Conservation (phyloP, 2,888 invertebrate genomes). For the Tromatobia lineatoria region DNA sequence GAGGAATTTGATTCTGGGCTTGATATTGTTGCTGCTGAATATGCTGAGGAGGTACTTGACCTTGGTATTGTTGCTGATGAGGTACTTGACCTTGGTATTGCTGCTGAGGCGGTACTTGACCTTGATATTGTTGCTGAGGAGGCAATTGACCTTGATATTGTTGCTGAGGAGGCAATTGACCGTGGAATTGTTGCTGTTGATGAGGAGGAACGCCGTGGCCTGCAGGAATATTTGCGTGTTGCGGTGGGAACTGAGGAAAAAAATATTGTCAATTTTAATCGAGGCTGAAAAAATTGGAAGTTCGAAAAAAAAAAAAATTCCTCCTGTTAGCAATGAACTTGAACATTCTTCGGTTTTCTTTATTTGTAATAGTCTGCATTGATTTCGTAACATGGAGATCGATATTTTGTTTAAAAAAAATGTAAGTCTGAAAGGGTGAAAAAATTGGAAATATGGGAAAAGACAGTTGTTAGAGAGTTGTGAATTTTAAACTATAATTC, state of each 20-base stretch:
- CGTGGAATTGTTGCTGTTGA: slow-evolving; percentile 68
- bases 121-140: slow-evolving; percentile 67
- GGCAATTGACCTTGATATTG: slow-evolving; percentile 60
- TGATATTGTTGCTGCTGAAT: slow-evolving; percentile 72
- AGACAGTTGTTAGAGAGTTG: no score
- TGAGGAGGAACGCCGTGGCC: slow-evolving; percentile 62
- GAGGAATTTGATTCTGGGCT: slow-evolving; percentile 72
- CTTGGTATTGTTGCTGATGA: slow-evolving; percentile 69
- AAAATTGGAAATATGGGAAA: no score
- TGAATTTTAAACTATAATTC: no score
- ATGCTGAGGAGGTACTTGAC: slow-evolving; percentile 47
- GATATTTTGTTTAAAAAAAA: no score
- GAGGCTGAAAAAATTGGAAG: no score
- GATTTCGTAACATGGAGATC: no score
- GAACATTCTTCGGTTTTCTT: no score
- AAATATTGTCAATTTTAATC: slow-evolving; percentile 27
- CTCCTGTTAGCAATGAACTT: no score
- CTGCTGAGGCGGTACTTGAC: slow-evolving; percentile 69
- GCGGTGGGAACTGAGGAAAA: slow-evolving; percentile 75
- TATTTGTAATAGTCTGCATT: no score
- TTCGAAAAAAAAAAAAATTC: no score
- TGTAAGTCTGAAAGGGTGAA: no score
- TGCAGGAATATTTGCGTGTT: slow-evolving; percentile 65
- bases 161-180: slow-evolving; percentile 67
- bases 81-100: slow-evolving; percentile 42